Evolutionary conservation across 2,113 vertebrate genomes (phyloP).

Genomic region (Nycticorax nycticorax): DNA sequence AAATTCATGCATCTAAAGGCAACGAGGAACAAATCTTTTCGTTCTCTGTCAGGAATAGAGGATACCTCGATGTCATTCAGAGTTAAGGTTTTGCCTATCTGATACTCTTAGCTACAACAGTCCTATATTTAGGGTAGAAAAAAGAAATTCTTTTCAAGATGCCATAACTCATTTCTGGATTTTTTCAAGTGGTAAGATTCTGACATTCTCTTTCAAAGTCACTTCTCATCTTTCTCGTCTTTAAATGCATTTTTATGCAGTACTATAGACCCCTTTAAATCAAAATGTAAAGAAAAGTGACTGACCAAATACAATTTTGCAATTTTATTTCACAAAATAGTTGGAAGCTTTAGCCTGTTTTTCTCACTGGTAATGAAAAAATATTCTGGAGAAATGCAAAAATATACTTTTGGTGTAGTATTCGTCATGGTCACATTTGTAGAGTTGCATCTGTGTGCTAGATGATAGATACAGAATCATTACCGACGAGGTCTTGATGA

Average conservation of each 20-base stretch:
- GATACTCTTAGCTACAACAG: not conserved
- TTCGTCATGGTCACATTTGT: not conserved
- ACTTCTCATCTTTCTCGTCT: not conserved
- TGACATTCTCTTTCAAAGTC: not conserved
- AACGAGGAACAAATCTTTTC: not conserved
- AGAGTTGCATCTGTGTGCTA: rapidly evolving
- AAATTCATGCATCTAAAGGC: conserved; percentile 32
- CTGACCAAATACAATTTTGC: not conserved
- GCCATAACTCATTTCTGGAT: not conserved
- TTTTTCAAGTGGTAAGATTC: not conserved
- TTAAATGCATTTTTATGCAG: not conserved
- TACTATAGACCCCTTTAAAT: not conserved
- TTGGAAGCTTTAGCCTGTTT: not conserved
- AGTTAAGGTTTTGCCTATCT: not conserved
- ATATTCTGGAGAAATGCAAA: not conserved
- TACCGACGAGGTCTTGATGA: rapidly evolving
- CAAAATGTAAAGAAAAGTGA: not conserved
- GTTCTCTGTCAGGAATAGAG: not conserved
- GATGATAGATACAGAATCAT: rapidly evolving
- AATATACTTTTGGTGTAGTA: not conserved
- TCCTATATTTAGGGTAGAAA: not conserved
- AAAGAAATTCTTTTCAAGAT: not conserved
- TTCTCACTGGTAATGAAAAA: not conserved
- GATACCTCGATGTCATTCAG: not conserved
- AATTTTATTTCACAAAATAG: not conserved